These are phyloP conservation scores for Shinisaurus crocodilurus DNA, from an alignment of 2,113 vertebrate species.

Conservation along the genomic window DNA sequence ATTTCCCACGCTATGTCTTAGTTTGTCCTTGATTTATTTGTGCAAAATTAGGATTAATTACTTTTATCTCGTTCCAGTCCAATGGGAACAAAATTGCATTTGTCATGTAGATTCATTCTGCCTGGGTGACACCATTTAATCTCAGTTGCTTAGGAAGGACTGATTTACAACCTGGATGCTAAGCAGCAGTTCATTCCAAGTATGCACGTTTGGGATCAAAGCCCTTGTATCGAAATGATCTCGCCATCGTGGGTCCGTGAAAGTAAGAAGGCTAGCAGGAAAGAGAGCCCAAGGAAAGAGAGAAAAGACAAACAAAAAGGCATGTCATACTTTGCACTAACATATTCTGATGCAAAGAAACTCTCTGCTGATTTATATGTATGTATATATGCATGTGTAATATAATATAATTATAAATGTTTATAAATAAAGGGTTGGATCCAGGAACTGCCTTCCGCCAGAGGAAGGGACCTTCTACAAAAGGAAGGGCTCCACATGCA, in stretches of 20 bases:
- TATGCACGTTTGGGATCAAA: background rate
- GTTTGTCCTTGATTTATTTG: background rate
- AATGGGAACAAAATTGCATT: background rate
- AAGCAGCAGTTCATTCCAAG: background rate
- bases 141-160: background rate
- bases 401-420: background rate
- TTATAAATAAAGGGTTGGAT: background rate
- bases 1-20: background rate
- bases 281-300: background rate
- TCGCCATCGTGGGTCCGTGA: background rate
- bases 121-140: background rate
- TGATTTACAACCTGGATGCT: background rate
- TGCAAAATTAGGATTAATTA: slow-evolving; percentile 1
- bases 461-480: no score
- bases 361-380: background rate
- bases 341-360: background rate
- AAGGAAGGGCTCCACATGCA: no score
- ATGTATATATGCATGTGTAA: background rate
- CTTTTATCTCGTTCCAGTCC: background rate
- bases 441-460: background rate
- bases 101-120: background rate
- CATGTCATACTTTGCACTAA: background rate
- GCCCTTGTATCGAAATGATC: background rate
- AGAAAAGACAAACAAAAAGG: background rate
- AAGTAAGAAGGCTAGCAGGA: background rate